phyloP scores from a whole-genome alignment of 2,113 vertebrate species.

The Nycticorax nycticorax region DNA sequence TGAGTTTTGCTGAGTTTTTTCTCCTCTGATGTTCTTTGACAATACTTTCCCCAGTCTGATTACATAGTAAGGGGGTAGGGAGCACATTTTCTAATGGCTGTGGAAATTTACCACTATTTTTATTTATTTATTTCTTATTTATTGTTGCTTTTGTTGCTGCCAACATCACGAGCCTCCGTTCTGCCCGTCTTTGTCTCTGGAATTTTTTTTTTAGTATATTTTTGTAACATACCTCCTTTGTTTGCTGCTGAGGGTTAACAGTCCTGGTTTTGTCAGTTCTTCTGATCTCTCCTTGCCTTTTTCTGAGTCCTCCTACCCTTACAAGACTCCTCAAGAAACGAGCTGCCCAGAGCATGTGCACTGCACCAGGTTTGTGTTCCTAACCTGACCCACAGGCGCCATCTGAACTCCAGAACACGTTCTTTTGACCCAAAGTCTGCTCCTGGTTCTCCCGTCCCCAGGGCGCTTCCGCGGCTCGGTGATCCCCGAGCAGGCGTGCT shows the following conservation, averaged over 20 bases:
- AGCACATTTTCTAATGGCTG: not conserved
- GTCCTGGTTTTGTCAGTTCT: not conserved
- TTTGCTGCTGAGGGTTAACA: not conserved
- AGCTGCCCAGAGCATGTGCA: not conserved
- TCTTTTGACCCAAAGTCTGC: not conserved
- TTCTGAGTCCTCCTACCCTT: not conserved
- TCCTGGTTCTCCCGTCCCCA: not conserved
- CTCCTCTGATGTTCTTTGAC: not conserved
- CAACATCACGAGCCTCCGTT: not conserved
- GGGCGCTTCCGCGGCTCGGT: not conserved
- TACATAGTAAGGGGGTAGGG: not conserved
- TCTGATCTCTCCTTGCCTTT: not conserved
- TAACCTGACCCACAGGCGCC: not conserved
- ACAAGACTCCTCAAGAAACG: not conserved
- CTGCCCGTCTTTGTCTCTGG: not conserved
- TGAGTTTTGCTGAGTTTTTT: not conserved
- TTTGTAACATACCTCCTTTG: not conserved
- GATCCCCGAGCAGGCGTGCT: not conserved
- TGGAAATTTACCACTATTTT: not conserved
- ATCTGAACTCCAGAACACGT: not conserved
- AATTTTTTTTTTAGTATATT: not conserved
- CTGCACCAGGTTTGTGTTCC: not conserved
- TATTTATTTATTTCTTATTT: not conserved
- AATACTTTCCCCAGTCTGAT: not conserved
- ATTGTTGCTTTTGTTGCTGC: not conserved